Evolutionary conservation across 2,797 vertebrate genomes (phyloP).

Genomic region (Urocyon cinereoargenteus): DNA sequence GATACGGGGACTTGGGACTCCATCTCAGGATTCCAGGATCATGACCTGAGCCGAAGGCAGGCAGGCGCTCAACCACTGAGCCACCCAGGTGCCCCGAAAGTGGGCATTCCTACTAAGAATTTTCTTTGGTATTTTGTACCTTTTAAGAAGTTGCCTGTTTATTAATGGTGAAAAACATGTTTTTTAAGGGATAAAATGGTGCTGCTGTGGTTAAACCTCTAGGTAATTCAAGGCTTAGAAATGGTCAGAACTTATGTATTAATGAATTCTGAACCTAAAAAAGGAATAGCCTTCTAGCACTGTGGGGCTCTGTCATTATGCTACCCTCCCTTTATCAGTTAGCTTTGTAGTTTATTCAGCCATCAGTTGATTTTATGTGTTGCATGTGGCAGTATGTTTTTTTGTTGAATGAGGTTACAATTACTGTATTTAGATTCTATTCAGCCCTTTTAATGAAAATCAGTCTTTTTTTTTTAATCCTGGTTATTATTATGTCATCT

Average conservation of each 20-base stretch:
- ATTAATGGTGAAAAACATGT: constrained; percentile 39
- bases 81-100: not conserved
- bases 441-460: not conserved
- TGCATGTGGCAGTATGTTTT: not conserved
- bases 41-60: too few relatives aligned
- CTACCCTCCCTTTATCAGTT: not conserved
- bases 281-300: not conserved
- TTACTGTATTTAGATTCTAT: constrained; percentile 15
- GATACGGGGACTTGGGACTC: too few relatives aligned
- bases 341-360: not conserved
- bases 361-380: not conserved
- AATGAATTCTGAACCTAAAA: not conserved
- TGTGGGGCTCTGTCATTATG: not conserved
- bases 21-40: too few relatives aligned
- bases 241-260: not conserved
- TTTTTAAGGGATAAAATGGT: not conserved
- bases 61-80: too few relatives aligned
- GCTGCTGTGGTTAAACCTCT: not conserved
- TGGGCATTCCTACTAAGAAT: constrained; percentile 24
- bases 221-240: not conserved
- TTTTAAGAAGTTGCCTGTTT: constrained; percentile 58
- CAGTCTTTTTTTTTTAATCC: not conserved
- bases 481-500: constrained; percentile 36
- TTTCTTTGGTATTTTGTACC: constrained; percentile 60
- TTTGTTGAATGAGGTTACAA: not conserved